Evolutionary conservation across 1,140 invertebrate species (phyloP), one percentile per base, ranked within the genome.

Genomic region (Neotoxoptera formosana): DNA sequence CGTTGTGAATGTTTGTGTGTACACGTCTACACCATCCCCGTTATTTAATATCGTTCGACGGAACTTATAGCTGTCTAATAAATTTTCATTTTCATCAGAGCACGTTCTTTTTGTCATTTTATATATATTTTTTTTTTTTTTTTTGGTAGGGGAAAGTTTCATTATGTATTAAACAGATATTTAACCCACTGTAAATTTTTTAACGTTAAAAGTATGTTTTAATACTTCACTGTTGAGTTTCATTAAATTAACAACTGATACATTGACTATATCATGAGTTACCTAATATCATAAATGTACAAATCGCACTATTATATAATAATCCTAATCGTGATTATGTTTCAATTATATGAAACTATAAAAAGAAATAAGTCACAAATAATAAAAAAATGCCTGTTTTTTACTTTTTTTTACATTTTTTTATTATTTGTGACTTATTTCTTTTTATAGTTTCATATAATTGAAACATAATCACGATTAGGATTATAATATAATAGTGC

Each of bases 51-150:
- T 53, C 87, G 21, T 53, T 53, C 48, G 21, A 89, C 21, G n/a
- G n/a, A 47, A 47, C 48, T 89, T 34, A 51, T 53, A 51, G n/a
- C 88, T 56, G 30, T 87, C 47, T 47, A 87, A 87, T 87, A 48
- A 14, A 34, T 87, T 87, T 48, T 48, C 45, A 21, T 48, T 87
- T 48, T 87, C 47, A 48, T 20, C 86, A 2, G 7, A 48, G 30
- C 45, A 21, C 86, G 47, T 48, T 48, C 0, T 87, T 87, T 48
- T 87, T 34, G n/a, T 51, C 86, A 48, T 87, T 25, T 2, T 41
- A 41, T 41, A 41, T 48, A 25, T 14, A 34, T 87, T 11, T 48
- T 34, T 30, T 87, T n/a, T 87, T 48, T 48, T 14, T 41, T n/a
- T n/a, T 9, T 9, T 1, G 4, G 30, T 11, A 6, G 11, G 60